A percentile compares a stretch with the other conserved stretches of the same genome.
Conservation (phyloP, 2,888 invertebrate genomes). For the Tinea semifulvella region DNA sequence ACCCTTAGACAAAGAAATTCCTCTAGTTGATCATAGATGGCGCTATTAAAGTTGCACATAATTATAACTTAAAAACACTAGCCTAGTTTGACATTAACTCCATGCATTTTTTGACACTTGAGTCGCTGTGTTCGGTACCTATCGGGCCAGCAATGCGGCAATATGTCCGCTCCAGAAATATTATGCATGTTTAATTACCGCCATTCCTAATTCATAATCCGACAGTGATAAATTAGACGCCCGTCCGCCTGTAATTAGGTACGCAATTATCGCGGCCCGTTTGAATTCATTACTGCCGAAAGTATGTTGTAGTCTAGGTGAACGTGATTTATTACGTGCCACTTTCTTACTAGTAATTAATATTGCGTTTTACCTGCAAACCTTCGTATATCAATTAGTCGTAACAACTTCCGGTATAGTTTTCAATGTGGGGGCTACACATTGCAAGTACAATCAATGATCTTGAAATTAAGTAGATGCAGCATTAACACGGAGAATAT, state of each 20-base stretch:
- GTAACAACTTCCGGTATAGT: slow-evolving; percentile 27
- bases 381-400: slow-evolving; percentile 32
- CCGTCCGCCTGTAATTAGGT: slow-evolving; percentile 59
- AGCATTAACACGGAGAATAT: too few species aligned
- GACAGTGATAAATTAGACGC: slow-evolving; percentile 61
- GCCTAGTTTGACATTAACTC: too few species aligned
- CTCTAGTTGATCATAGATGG: too few species aligned
- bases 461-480: too few species aligned
- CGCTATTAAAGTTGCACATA: too few species aligned
- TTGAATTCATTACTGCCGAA: slow-evolving; percentile 61
- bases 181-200: slow-evolving; percentile 62
- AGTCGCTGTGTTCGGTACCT: too few species aligned
- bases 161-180: slow-evolving; percentile 46
- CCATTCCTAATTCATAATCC: slow-evolving; percentile 62
- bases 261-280: slow-evolving; percentile 61
- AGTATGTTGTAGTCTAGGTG: slow-evolving; percentile 36
- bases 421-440: slow-evolving; percentile 8
- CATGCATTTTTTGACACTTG: too few species aligned
- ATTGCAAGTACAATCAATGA: too few species aligned
- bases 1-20: too few species aligned
- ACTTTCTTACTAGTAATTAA: slow-evolving; percentile 53
- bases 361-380: slow-evolving; percentile 44
- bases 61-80: too few species aligned
- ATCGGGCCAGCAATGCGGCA: slow-evolving; percentile 13
- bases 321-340: slow-evolving; percentile 53